A percentile compares a stretch with the other conserved stretches of the same genome.
phyloP scores from a whole-genome alignment of 2,113 vertebrate genomes.

The Tyrannus savana region DNA sequence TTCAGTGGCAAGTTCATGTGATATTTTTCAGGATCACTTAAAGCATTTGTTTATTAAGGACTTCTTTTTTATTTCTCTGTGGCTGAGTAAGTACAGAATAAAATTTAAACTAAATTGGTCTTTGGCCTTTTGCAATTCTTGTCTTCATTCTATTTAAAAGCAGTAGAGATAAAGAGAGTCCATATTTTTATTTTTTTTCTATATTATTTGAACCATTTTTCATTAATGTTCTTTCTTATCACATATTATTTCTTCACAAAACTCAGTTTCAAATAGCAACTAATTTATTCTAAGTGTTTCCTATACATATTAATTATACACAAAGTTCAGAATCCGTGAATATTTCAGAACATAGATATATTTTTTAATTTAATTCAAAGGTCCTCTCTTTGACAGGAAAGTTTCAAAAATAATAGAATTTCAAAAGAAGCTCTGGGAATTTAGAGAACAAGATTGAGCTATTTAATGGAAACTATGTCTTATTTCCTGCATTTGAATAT shows the following conservation, averaged over 20 bases:
- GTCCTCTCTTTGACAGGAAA: neutral
- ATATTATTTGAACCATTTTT: neutral
- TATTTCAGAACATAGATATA: neutral
- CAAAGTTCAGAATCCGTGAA: neutral
- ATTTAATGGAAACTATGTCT: neutral
- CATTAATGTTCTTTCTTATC: neutral
- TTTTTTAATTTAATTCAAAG: neutral
- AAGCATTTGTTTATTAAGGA: neutral
- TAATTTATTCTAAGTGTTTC: neutral
- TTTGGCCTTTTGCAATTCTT: neutral
- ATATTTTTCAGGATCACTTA: neutral
- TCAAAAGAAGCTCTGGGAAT: neutral
- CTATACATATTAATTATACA: neutral
- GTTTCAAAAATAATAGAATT: neutral
- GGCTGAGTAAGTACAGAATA: neutral
- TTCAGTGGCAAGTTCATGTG: neutral
- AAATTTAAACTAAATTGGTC: neutral
- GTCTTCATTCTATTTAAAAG: neutral
- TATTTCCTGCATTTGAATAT: neutral
- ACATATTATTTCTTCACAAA: neutral
- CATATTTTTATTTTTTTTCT: neutral
- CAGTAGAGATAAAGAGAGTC: neutral
- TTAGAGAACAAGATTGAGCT: neutral
- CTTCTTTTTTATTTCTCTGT: neutral
- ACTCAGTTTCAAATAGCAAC: neutral